Conservation (phyloP, 2,797 vertebrate species). For the Oryzias dopingdopingensis region DNA sequence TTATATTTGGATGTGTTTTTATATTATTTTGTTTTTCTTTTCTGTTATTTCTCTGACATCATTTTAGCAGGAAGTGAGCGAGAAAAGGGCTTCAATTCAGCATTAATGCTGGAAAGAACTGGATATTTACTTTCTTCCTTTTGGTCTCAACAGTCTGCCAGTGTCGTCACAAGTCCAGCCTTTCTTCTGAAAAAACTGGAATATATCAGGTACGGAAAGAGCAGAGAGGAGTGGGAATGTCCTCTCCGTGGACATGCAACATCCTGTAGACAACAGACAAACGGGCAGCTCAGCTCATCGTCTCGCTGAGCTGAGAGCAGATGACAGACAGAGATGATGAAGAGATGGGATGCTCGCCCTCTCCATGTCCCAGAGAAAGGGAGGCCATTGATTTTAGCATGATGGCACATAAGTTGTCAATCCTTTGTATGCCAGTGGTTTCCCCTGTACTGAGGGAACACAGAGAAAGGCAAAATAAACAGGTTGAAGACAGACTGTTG, state of each 20-base stretch:
- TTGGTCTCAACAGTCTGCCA: slow-evolving; percentile 50
- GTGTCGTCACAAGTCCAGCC: slow-evolving; percentile 53
- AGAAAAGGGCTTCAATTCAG: slow-evolving; percentile 44
- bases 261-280: slow-evolving; percentile 81
- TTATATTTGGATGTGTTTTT: slow-evolving; percentile 53
- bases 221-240: slow-evolving; percentile 63
- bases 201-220: slow-evolving; percentile 71
- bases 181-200: slow-evolving; percentile 60
- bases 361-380: slow-evolving; percentile 66
- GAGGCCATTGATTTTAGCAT: slow-evolving; percentile 84
- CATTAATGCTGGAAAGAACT: slow-evolving; percentile 53
- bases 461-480: background rate
- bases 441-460: slow-evolving; percentile 78
- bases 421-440: slow-evolving; percentile 87
- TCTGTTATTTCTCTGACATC: slow-evolving; percentile 70
- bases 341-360: slow-evolving; percentile 63
- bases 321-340: slow-evolving; percentile 61
- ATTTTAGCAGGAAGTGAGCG: slow-evolving; percentile 68
- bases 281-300: slow-evolving; percentile 64
- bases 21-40: slow-evolving; percentile 35
- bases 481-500: background rate
- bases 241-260: slow-evolving; percentile 91
- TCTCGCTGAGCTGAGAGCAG: slow-evolving; percentile 54
- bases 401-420: slow-evolving; percentile 91
- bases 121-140: slow-evolving; percentile 41